Evolutionary conservation across 2,113 vertebrate species (phyloP), one percentile per base, ranked within the genome.

Genomic region (Austrofundulus limnaeus): DNA sequence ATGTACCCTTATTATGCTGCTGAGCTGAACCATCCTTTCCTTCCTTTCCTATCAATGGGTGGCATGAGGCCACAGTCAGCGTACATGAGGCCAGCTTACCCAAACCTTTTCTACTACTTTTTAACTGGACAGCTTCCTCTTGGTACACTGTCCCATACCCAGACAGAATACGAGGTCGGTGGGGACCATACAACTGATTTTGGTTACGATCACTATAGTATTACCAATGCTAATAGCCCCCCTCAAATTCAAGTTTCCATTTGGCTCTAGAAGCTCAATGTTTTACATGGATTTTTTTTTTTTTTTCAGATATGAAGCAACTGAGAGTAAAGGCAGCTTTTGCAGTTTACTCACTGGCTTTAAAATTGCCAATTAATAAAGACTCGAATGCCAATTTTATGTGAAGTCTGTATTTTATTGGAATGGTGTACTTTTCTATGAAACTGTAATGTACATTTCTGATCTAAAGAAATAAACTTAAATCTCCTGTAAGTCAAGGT

Each of bases 71-170:
- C 43, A 19, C 17, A 1, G 12, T n/a, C 37, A 7, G 31, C 31
- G 17, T 2, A 10, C 1, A 11, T n/a, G 1, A 7, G 2, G 4
- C 24, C 25, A 25, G 1, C 8, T 13, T 2, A 14, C 5, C 0
- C 7, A 2, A 20, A 17, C 19, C 2, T 11, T 0, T 50, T 42
- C 17, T 48, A 53, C 34, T 34, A 31, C 15, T 77, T 77, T 24
- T 20, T 74, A 28, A 61, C 46, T 12, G 34, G 50, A 20, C 70
- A 61, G 2, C 34, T 78, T 58, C 70, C 78, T 59, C 45, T 59
- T 49, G 69, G 68, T 31, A 66, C 31, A 0, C 0, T 50, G 6
- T 3, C 65, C 0, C 47, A 67, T 31, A 54, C 17, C 13, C 11
- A 51, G 14, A 14, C 53, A 0, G 52, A 74, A 4, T 56, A 71